phyloP scores from a whole-genome alignment of 2,797 vertebrate genomes.

The Rhinella marina region DNA sequence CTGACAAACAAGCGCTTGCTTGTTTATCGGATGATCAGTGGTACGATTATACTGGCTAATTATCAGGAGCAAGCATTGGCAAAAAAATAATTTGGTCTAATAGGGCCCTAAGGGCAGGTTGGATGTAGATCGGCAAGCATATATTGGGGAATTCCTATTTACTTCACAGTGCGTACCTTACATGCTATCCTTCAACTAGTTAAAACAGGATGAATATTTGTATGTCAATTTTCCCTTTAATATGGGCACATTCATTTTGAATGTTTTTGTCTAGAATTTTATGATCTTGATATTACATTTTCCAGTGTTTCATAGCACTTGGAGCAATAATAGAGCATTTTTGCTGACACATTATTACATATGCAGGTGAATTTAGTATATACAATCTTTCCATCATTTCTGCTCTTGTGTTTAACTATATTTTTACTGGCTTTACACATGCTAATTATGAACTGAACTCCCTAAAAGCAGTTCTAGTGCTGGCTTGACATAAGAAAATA shows the following conservation, averaged over 20 bases:
- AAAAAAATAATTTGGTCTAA: too few species aligned
- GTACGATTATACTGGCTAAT: too few species aligned
- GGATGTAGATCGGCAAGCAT: not conserved
- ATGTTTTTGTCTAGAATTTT: constrained; percentile 40
- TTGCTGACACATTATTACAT: constrained; percentile 53
- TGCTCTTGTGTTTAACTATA: constrained; percentile 32
- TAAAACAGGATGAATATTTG: not conserved
- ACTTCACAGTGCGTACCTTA: not conserved
- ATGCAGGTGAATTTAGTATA: constrained; percentile 45
- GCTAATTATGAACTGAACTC: constrained; percentile 31
- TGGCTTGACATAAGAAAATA: constrained; percentile 29
- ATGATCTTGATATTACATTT: constrained; percentile 41
- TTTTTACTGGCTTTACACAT: constrained; percentile 53
- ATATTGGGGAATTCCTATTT: not conserved
- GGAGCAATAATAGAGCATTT: constrained; percentile 38
- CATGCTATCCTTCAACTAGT: not conserved
- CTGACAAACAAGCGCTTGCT: too few species aligned
- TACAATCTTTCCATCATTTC: constrained; percentile 44
- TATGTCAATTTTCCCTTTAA: not conserved
- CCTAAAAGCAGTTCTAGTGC: constrained; percentile 16
- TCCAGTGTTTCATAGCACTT: constrained; percentile 49
- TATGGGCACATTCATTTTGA: not conserved
- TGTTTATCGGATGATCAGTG: too few species aligned
- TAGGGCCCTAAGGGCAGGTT: too few species aligned
- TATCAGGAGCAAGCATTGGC: too few species aligned